Percentiles rank a stretch among this genome's conserved stretches.
Conservation (phyloP, 2,113 vertebrate species). For the Lepidothrix coronata region DNA sequence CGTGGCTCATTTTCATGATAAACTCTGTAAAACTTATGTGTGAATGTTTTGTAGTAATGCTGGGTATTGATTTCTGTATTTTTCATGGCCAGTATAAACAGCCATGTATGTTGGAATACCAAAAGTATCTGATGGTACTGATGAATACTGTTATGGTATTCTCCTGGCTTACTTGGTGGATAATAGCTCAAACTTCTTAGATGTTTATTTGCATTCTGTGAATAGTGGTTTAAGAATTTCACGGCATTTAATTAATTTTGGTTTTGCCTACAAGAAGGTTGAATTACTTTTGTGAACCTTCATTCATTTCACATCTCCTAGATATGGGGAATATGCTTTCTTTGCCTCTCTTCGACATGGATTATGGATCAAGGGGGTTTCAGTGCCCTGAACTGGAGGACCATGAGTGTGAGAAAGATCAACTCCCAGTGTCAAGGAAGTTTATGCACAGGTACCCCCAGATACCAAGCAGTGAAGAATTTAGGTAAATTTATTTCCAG, state of each 20-base stretch:
- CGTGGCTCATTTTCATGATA: background rate
- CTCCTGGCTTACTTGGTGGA: background rate
- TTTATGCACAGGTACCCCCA: no score
- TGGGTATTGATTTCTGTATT: background rate
- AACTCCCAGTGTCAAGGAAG: no score
- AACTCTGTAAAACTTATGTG: background rate
- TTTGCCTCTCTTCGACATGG: background rate
- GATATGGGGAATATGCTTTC: background rate
- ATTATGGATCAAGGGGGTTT: background rate
- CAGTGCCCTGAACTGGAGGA: background rate
- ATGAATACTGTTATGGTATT: background rate
- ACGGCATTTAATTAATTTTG: background rate
- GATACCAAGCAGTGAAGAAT: no score
- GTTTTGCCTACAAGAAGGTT: background rate
- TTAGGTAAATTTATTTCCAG: no score
- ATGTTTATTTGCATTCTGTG: background rate
- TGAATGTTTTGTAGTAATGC: background rate
- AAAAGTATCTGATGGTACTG: accelerated
- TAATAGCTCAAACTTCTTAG: background rate
- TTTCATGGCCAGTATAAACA: background rate
- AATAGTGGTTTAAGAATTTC: background rate
- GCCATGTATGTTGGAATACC: background rate
- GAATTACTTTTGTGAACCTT: background rate
- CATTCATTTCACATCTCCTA: background rate
- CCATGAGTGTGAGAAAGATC: background rate